These are phyloP conservation scores for Telmatochromis brachygnathus DNA, from an alignment of 2,113 vertebrate species.

Conservation along the genomic window DNA sequence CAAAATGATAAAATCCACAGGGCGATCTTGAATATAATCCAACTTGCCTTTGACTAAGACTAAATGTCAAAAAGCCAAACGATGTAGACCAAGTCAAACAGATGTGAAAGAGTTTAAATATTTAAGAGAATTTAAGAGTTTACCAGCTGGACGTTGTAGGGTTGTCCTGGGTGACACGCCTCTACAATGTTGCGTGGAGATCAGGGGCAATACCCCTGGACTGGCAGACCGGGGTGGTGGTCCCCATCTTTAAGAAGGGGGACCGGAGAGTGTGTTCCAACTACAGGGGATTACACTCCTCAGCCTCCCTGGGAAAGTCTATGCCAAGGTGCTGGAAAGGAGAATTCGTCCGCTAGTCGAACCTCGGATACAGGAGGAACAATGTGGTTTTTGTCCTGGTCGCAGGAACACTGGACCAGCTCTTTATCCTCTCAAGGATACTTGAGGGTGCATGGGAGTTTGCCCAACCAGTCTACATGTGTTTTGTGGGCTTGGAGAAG, in stretches of 20 bases:
- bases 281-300: neutral
- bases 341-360: fast-evolving
- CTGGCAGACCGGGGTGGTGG: fast-evolving
- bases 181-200: too few relatives aligned
- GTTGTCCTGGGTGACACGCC: fast-evolving
- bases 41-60: neutral
- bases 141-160: fast-evolving
- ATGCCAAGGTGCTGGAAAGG: fast-evolving
- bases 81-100: neutral
- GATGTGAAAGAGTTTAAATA: neutral
- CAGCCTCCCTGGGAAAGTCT: neutral
- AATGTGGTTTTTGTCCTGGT: fast-evolving
- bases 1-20: fast-evolving
- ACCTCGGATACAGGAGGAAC: neutral
- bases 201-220: too few relatives aligned
- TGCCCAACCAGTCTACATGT: too few relatives aligned
- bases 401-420: neutral
- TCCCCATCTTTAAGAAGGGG: neutral
- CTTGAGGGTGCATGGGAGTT: neutral
- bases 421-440: neutral
- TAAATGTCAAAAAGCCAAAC: neutral
- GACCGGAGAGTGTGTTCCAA: neutral
- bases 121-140: neutral
- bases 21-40: neutral
- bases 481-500: too few relatives aligned